phyloP scores from a whole-genome alignment of 2,797 vertebrate genomes.

The Ceryle rudis region DNA sequence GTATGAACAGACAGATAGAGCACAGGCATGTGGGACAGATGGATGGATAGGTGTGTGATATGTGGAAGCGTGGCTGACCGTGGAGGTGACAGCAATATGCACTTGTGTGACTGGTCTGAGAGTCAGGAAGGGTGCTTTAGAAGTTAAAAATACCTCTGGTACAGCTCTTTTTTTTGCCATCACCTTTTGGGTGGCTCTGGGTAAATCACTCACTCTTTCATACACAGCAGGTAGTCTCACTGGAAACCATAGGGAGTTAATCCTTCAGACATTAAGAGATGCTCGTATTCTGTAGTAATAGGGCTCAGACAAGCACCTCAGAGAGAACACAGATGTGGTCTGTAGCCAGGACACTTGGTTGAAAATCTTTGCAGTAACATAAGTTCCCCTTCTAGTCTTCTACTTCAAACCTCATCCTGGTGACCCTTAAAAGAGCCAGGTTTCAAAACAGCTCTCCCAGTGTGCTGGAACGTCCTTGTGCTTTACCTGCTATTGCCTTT shows the following conservation, averaged over 20 bases:
- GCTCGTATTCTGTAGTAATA: not conserved
- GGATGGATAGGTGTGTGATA: not conserved
- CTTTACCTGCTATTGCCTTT: not conserved
- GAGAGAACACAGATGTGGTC: not conserved
- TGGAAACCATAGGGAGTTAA: not conserved
- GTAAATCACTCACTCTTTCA: not conserved
- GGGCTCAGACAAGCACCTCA: not conserved
- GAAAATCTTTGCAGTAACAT: not conserved
- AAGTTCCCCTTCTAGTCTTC: not conserved
- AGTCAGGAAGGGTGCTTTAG: not conserved
- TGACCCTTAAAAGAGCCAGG: not conserved
- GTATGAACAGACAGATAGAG: not conserved
- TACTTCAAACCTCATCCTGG: not conserved
- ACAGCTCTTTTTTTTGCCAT: not conserved
- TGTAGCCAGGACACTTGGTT: not conserved
- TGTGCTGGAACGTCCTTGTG: not conserved
- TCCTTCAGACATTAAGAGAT: not conserved
- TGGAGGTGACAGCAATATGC: not conserved
- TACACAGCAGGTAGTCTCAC: not conserved
- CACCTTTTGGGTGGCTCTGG: not conserved
- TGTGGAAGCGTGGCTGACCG: not conserved
- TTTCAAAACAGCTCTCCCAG: not conserved
- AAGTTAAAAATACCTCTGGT: not conserved
- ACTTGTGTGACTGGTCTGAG: not conserved
- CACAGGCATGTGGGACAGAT: not conserved